Evolutionary conservation across 2,797 vertebrate genomes (phyloP).

Genomic region (Stomatorhinus walkeri): DNA sequence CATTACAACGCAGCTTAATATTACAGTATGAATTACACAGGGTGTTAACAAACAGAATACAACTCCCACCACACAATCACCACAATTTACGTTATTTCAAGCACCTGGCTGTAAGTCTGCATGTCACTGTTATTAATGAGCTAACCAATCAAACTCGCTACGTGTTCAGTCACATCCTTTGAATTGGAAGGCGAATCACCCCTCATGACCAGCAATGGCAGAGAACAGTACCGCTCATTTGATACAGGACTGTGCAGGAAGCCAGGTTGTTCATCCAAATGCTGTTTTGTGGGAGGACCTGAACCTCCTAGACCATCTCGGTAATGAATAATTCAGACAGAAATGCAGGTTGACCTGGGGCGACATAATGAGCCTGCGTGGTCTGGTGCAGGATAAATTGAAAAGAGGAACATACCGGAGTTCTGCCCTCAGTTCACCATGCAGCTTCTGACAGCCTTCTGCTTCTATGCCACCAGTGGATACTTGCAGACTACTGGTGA

Average conservation of each 20-base stretch:
- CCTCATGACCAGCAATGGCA: background rate
- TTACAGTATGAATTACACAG: background rate
- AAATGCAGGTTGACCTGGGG: background rate
- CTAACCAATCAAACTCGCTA: background rate
- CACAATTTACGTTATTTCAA: background rate
- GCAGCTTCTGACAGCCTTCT: background rate
- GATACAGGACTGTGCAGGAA: background rate
- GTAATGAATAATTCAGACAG: background rate
- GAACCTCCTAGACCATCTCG: background rate
- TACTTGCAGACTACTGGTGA: background rate
- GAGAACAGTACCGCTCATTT: background rate
- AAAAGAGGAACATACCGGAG: background rate
- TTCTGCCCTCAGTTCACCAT: background rate
- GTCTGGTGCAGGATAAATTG: background rate
- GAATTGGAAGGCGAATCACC: background rate
- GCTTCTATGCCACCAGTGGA: background rate
- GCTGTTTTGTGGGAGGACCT: background rate
- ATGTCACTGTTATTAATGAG: background rate
- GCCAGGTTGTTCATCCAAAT: background rate
- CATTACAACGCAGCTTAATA: background rate
- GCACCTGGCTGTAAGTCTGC: background rate
- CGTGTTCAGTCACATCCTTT: background rate
- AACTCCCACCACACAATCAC: background rate
- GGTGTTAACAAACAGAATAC: background rate
- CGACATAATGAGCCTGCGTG: background rate